These are phyloP conservation scores for Cryptophagus acutangulus DNA, from an alignment of 2,888 invertebrate genomes.

Conservation along the genomic window DNA sequence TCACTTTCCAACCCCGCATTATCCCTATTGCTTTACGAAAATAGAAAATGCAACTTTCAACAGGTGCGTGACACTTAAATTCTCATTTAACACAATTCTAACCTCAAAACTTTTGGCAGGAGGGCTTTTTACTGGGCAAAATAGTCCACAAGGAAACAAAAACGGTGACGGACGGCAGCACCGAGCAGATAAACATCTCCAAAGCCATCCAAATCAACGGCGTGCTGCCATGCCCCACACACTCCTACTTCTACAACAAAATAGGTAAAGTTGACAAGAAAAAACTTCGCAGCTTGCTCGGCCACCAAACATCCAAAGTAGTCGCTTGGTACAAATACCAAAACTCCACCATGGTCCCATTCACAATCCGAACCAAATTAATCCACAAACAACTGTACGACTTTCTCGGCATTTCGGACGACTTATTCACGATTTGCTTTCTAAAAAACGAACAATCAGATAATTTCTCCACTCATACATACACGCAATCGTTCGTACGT, in stretches of 20 bases:
- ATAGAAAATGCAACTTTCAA: too few relatives aligned
- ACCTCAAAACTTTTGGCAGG: too few relatives aligned
- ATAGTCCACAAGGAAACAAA: slow-evolving; percentile 59
- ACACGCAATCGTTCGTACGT: slow-evolving; percentile 59
- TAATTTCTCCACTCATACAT: slow-evolving; percentile 57
- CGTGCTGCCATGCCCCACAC: slow-evolving; percentile 56
- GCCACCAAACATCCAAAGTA: slow-evolving; percentile 53
- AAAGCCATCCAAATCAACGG: slow-evolving; percentile 59
- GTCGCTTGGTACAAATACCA: slow-evolving; percentile 67
- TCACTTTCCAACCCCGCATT: too few relatives aligned
- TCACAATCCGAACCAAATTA: slow-evolving; percentile 60
- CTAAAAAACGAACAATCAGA: slow-evolving; percentile 53
- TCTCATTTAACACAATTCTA: too few relatives aligned
- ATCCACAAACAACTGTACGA: slow-evolving; percentile 59
- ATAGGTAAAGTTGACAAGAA: slow-evolving; percentile 56
- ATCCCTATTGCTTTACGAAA: too few relatives aligned
- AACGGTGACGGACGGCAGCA: slow-evolving; percentile 65
- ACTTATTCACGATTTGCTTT: slow-evolving; percentile 60
- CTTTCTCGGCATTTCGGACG: slow-evolving; percentile 53
- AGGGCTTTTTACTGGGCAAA: too few relatives aligned
- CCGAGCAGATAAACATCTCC: slow-evolving; percentile 57
- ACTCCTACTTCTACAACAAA: slow-evolving; percentile 55
- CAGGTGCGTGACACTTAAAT: too few relatives aligned
- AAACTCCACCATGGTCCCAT: slow-evolving; percentile 51
- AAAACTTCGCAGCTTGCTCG: slow-evolving; percentile 52